These are phyloP conservation scores for Sterna hirundo DNA, from an alignment of 2,113 vertebrate species.

Conservation along the genomic window DNA sequence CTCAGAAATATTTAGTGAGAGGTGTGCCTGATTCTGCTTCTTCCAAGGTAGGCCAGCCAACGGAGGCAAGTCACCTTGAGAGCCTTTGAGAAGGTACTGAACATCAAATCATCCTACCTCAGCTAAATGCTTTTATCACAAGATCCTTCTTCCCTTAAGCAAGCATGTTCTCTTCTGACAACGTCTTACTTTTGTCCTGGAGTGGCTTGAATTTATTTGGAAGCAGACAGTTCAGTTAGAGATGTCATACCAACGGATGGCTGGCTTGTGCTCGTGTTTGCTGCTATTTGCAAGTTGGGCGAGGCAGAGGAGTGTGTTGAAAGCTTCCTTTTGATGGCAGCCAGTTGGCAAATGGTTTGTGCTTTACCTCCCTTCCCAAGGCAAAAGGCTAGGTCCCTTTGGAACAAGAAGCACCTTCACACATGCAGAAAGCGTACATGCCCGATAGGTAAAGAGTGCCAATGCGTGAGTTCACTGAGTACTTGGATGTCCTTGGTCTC, in stretches of 20 bases:
- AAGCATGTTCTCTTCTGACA: neutral
- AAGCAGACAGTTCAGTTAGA: neutral
- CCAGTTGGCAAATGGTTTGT: neutral
- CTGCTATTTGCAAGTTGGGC: neutral
- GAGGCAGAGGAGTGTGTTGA: too few relatives aligned
- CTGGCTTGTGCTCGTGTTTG: neutral
- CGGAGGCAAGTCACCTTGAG: neutral
- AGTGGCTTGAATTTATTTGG: neutral
- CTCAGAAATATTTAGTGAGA: neutral
- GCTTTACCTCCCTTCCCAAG: neutral
- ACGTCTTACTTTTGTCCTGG: neutral
- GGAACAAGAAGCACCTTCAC: neutral
- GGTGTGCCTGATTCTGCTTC: neutral
- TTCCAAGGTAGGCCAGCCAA: neutral
- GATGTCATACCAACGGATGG: neutral
- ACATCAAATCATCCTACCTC: too few relatives aligned
- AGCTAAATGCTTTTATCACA: neutral
- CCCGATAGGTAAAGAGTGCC: neutral
- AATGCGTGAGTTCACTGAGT: neutral
- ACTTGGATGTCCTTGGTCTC: neutral
- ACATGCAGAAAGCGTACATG: neutral
- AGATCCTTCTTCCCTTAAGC: neutral
- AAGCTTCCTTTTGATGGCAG: neutral
- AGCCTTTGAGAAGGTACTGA: neutral
- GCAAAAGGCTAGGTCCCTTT: neutral